Evolutionary conservation across 1,140 invertebrate species (phyloP).

Genomic region (Drosophila azteca): DNA sequence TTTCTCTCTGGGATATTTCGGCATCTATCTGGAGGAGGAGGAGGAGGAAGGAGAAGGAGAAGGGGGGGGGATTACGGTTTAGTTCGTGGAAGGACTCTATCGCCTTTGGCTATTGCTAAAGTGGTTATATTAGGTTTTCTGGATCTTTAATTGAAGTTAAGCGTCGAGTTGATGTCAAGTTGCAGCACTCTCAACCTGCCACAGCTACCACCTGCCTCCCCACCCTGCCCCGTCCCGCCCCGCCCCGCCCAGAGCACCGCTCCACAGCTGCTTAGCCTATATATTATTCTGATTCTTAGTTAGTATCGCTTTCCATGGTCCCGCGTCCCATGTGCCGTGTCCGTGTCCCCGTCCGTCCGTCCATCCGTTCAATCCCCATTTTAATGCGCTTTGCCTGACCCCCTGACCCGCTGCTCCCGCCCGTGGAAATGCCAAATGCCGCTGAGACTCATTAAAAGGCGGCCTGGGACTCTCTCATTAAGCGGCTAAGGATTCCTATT

Average conservation of each 20-base stretch:
- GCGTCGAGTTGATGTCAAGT: constrained; percentile 58
- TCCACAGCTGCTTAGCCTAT: background rate
- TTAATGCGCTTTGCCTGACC: constrained; percentile 9
- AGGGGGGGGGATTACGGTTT: constrained; percentile 5
- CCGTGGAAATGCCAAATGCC: background rate
- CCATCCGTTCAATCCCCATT: constrained; percentile 4
- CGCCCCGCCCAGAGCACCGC: no score
- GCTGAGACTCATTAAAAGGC: constrained; percentile 22
- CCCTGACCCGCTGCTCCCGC: background rate
- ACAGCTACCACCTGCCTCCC: background rate
- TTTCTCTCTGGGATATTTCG: constrained; percentile 30
- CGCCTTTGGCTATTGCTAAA: constrained; percentile 60
- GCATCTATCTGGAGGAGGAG: background rate
- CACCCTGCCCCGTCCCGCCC: no score
- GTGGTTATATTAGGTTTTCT: constrained; percentile 74
- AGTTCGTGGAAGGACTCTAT: background rate
- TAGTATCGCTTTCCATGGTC: background rate
- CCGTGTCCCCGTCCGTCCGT: no score
- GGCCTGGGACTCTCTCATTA: background rate
- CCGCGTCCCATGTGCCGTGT: no score
- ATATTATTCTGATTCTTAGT: constrained; percentile 9
- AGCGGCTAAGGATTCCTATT: constrained; percentile 8
- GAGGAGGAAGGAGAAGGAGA: background rate
- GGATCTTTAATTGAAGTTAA: constrained; percentile 78
- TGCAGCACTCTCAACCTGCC: constrained; percentile 26